Percentiles rank a stretch among this genome's conserved stretches.
Evolutionary conservation across 2,797 vertebrate genomes (phyloP).

Genomic region (Enteromius mattozi): DNA sequence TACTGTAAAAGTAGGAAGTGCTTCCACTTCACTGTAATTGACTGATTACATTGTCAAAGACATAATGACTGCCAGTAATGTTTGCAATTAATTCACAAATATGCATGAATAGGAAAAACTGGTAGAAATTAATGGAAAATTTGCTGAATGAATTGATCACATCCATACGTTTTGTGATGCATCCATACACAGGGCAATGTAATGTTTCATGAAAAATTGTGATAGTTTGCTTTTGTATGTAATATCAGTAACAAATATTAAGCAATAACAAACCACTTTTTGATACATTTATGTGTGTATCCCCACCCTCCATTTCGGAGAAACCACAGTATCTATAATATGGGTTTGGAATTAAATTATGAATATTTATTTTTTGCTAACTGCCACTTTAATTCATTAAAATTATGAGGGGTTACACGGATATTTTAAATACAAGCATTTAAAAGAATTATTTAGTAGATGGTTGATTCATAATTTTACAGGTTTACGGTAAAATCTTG

Average conservation of each 20-base stretch:
- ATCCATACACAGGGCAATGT: not conserved
- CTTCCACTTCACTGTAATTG: not conserved
- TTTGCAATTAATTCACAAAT: not conserved
- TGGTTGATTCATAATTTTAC: not conserved
- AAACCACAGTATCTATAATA: not conserved
- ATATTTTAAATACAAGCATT: not conserved
- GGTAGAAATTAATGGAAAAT: not conserved
- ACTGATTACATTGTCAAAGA: not conserved
- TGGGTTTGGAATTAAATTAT: not conserved
- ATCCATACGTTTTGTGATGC: not conserved
- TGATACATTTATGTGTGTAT: not conserved
- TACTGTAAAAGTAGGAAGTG: not conserved
- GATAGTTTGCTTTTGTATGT: not conserved
- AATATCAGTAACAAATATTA: not conserved
- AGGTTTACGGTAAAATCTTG: slow-evolving; percentile 42
- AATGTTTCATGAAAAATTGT: not conserved
- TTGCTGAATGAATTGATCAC: not conserved
- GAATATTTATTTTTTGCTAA: not conserved
- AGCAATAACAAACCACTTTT: not conserved
- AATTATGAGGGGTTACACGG: not conserved
- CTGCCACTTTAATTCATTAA: not conserved
- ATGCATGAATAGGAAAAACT: not conserved
- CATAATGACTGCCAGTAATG: not conserved
- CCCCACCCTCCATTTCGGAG: not conserved
- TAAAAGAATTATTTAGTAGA: not conserved